phyloP scores from a whole-genome alignment of 2,888 invertebrate species.

The Platycheirus albimanus region DNA sequence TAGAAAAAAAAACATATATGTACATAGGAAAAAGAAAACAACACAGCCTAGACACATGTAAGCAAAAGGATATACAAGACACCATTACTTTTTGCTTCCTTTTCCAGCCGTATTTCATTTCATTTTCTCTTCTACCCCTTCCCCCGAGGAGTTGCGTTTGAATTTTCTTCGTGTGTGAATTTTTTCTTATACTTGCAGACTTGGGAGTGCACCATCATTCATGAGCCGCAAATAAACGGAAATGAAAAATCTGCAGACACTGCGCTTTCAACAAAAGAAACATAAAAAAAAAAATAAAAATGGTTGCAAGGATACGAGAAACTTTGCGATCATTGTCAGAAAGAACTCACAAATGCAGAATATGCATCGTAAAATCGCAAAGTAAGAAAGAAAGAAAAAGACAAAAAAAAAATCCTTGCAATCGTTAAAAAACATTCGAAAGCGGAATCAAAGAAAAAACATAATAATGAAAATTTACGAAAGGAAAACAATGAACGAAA shows the following conservation, averaged over 20 bases:
- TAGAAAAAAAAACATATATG: neutral
- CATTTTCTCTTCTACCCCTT: neutral
- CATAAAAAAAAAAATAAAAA: conserved; percentile 2
- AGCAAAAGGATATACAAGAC: conserved; percentile 52
- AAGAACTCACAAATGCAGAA: neutral
- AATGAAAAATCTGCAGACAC: conserved; percentile 62
- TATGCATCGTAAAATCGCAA: conserved; percentile 35
- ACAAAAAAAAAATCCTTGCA: conserved; percentile 10
- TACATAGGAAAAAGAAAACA: neutral
- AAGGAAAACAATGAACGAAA: conserved; percentile 41
- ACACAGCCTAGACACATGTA: conserved; percentile 13
- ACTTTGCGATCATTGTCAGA: conserved; percentile 33
- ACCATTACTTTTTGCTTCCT: conserved; percentile 35
- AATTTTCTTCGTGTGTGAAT: conserved; percentile 37
- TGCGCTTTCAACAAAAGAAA: conserved; percentile 37
- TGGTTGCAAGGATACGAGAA: conserved; percentile 25
- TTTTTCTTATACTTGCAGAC: neutral
- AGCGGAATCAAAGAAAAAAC: conserved; percentile 34
- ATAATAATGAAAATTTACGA: conserved; percentile 51
- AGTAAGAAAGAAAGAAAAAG: too few species aligned
- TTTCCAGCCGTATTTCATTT: neutral
- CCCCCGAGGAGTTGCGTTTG: neutral
- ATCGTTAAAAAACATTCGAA: conserved; percentile 18
- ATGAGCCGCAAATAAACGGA: conserved; percentile 37
- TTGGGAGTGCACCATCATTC: conserved; percentile 8